These are phyloP conservation scores for Acyrthosiphon pisum DNA, from an alignment of 1,140 invertebrate genomes.

Conservation along the genomic window DNA sequence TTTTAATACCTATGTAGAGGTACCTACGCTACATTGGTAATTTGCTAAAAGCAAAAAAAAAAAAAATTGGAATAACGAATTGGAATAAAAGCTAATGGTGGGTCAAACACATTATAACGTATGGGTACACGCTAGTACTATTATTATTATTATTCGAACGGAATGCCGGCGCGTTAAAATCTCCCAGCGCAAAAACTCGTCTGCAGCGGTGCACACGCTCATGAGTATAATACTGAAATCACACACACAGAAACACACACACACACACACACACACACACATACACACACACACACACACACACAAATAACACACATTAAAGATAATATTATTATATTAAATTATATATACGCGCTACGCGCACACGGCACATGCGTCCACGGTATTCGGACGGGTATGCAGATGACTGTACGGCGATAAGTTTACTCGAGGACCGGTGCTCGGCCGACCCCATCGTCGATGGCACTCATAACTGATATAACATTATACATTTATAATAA, in stretches of 20 bases:
- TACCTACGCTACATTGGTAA: background rate
- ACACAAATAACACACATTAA: background rate
- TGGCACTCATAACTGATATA: background rate
- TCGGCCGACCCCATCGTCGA: background rate
- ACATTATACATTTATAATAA: background rate
- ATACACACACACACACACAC: background rate
- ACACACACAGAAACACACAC: too few relatives aligned
- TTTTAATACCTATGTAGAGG: background rate
- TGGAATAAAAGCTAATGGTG: background rate
- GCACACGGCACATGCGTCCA: background rate
- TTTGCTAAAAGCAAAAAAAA: background rate
- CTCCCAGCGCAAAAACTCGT: slow-evolving; percentile 3
- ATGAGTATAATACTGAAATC: background rate
- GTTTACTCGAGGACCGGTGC: background rate
- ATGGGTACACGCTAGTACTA: background rate
- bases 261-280: background rate
- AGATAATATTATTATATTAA: slow-evolving; percentile 1
- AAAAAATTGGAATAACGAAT: background rate
- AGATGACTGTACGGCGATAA: background rate
- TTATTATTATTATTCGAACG: slow-evolving; percentile 2
- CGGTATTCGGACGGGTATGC: background rate
- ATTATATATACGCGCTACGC: background rate
- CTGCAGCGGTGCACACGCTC: background rate
- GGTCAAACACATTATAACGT: background rate
- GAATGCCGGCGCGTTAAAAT: background rate